Evolutionary conservation across 2,888 invertebrate species (phyloP), one percentile per base, ranked within the genome.

Genomic region (Xanthia togata): DNA sequence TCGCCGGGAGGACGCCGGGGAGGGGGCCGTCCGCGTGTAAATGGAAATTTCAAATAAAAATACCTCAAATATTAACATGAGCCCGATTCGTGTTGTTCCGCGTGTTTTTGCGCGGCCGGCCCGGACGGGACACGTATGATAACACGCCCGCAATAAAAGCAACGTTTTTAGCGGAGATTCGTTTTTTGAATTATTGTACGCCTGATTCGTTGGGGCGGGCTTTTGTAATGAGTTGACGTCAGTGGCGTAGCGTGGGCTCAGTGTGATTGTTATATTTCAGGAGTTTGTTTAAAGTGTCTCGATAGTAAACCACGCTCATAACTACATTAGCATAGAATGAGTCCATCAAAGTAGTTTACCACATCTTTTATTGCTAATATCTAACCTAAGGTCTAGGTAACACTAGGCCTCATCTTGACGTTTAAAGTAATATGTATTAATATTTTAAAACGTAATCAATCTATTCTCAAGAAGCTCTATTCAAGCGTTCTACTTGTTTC

Each of bases 31-130:
- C 88, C 88, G 88, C 93, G 95, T 96, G 96, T 96, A 96, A 96
- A 96, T 96, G 96, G 96, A 96, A 96, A 96, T 95, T 96, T 96
- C 96, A 96, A 96, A 96, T 96, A 96, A 96, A 96, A 96, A 96
- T 96, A 95, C 95, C 94, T 95, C 96, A 95, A 96, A 96, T 96
- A 96, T 96, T 94, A 96, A 96, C 96, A 96, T 95, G 96, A 95
- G 95, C 92, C 92, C 94, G 91, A 96, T 95, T 94, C 95, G 95
- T 96, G 96, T 96, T 94, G 93, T 93, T 91, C 92, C 93, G 93
- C 90, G 92, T 92, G 94, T 94, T 93, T 91, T 90, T 84, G 79
- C 86, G 80, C 85, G 89, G 87, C 89, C 83, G 89, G 87, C 89
- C 86, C 88, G 88, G 84, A 86, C 90, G 90, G 93, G 91, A 93